Evolutionary conservation across 2,113 vertebrate species (phyloP), one percentile per base, ranked within the genome.

Genomic region (Ploceus nigricollis): DNA sequence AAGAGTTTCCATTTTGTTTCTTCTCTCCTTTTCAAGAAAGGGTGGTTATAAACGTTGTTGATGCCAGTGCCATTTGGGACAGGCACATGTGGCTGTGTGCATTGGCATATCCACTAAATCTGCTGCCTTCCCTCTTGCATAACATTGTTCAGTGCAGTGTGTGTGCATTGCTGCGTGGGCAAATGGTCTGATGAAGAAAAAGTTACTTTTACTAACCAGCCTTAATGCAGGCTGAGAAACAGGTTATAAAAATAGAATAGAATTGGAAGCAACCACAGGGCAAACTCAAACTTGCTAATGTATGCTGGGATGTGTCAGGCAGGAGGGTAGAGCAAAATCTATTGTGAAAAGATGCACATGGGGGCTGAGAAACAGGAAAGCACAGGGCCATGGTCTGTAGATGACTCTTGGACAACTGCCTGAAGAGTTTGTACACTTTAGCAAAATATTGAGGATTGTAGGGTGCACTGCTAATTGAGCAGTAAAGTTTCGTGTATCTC

Each of bases 91-190:
- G 84, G 24, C 87, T 57, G n/a, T 15, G 68, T 53, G 42, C 2
- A 0, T 2, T 70, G 79, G 61, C 30, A 12, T 1, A 4, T 6
- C 78, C 57, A 5, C 54, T 13, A 6, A 27, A 82, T 39, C 30
- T 50, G 13, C 57, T 83, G 68, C 14, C 24, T 53, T 1, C n/a
- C 44, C 58, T 35, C 17, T 81, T 78, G 69, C 14, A 7, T 66
- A 24, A 54, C 1, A 0, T 2, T 10, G 19, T 15, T 76, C 11
- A 4, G 47, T 4, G 53, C 16, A 2, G 17, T 1, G 31, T 18
- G 1, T 39, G 40, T 39, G 80, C 76, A 6, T 15, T n/a, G 47
- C 91, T 85, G 82, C 0, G 3, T 35, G 17, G 60, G 66, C 44
- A 75, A 30, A 31, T 35, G 17, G 31, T 3, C 75, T 82, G 47